Conservation (phyloP, 2,797 vertebrate genomes). For the Sebastes iracundus region DNA sequence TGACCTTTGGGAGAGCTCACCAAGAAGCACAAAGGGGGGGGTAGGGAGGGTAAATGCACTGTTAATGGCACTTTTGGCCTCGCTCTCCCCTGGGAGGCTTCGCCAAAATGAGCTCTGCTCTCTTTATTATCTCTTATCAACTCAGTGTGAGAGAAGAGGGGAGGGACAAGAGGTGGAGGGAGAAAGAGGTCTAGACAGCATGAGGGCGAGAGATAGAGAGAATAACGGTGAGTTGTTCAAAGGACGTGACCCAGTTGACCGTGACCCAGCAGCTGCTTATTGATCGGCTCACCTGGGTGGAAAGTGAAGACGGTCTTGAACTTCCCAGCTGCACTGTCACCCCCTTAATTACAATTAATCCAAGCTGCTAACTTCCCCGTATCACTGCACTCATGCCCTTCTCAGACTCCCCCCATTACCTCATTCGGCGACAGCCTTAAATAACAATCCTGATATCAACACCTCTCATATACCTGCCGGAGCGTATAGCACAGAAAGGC, state of each 20-base stretch:
- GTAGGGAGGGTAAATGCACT: conserved; percentile 52
- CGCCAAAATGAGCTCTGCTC: conserved; percentile 56
- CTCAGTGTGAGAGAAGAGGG: conserved; percentile 15
- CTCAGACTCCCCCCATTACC: not conserved
- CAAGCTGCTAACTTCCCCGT: not conserved
- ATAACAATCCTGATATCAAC: conserved; percentile 49
- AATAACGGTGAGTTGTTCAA: conserved; percentile 71
- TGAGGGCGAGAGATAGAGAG: not conserved
- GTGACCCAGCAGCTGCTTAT: conserved; percentile 80
- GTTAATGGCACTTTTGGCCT: conserved; percentile 72
- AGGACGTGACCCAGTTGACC: conserved; percentile 83
- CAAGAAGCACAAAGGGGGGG: conserved; percentile 18
- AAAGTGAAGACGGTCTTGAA: conserved; percentile 55
- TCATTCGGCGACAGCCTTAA: conserved; percentile 27
- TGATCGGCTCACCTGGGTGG: conserved; percentile 65
- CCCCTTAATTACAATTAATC: conserved; percentile 35
- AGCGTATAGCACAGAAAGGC: conserved; percentile 1
- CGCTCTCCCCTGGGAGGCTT: conserved; percentile 35
- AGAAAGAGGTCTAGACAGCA: conserved; percentile 28
- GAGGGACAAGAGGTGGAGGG: conserved; percentile 9
- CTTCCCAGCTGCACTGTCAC: conserved; percentile 16
- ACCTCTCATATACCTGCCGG: conserved; percentile 46
- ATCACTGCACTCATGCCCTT: not conserved
- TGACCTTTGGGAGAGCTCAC: conserved; percentile 61
- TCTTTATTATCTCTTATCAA: conserved; percentile 63